Evolutionary conservation across 2,888 invertebrate genomes (phyloP).

Genomic region (Cenopis cana): DNA sequence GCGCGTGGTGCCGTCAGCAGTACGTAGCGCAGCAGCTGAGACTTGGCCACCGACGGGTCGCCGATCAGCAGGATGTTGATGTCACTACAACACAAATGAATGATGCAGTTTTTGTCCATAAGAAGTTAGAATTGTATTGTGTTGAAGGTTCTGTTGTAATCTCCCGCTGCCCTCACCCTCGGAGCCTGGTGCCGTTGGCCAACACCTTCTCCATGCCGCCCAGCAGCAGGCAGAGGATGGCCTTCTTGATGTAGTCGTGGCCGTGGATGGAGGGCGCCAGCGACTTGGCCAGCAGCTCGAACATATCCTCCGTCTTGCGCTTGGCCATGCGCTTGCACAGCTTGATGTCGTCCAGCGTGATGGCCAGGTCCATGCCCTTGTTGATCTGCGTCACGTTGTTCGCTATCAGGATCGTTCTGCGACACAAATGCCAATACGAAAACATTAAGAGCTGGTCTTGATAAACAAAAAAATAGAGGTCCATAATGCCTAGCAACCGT

Average conservation of each 20-base stretch:
- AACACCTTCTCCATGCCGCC: slow-evolving; percentile 98
- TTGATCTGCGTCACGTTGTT: slow-evolving; percentile 96
- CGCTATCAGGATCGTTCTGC: slow-evolving; percentile 95
- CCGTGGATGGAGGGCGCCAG: slow-evolving; percentile 99
- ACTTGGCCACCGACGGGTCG: slow-evolving; percentile 99
- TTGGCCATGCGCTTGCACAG: slow-evolving; percentile 93
- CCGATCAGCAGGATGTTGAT: slow-evolving; percentile 98
- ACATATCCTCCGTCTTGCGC: slow-evolving; percentile 90
- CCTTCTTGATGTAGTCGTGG: slow-evolving; percentile 97
- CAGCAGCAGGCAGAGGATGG: slow-evolving; percentile 96
- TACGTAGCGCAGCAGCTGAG: slow-evolving; percentile 97
- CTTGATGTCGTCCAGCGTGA: slow-evolving; percentile 94
- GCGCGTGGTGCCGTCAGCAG: slow-evolving; percentile 97
- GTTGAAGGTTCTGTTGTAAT: no score
- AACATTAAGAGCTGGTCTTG: background rate
- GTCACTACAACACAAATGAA: slow-evolving; percentile 76
- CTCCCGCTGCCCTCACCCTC: slow-evolving; percentile 86
- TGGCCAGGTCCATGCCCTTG: slow-evolving; percentile 92
- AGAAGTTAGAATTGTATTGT: no score
- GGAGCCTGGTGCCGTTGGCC: slow-evolving; percentile 95
- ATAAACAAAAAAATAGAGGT: no score
- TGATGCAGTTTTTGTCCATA: background rate
- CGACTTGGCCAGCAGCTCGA: slow-evolving; percentile 95
- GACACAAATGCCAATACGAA: no score
- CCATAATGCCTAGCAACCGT: no score